Evolutionary conservation across 2,797 vertebrate species (phyloP), one percentile per base, ranked within the genome.

Genomic region (Chloroceryle inda): DNA sequence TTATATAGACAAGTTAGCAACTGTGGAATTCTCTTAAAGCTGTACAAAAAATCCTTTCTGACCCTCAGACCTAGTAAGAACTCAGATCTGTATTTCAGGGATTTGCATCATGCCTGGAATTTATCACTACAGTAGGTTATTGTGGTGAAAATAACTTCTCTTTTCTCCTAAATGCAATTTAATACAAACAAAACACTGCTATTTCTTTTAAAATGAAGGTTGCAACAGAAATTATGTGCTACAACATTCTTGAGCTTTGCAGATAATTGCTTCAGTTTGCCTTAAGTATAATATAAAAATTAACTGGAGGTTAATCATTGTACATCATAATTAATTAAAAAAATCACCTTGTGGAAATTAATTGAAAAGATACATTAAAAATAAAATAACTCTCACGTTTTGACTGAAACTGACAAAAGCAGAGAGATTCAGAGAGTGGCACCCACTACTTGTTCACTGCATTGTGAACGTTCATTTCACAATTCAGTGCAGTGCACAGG

Each of bases 291-390:
- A 61, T 17, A 58, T 42, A 72, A 78, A 83, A 71, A 53, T 56
- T 33, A 69, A 56, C 44, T 71, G 22, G 63, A 85, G 50, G 53
- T 33, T 90, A 94, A 90, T 81, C 73, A 66, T 88, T 94, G 92
- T 63, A 38, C 31, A 44, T 52, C 35, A 58, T 10, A 31, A 26
- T 62, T 71, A 9, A 40, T 52, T 35, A 37, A 37, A 37, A 73
- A 76, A 40, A 37, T 47, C 13, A 15, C 67, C 67, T 45, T 20
- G 19, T 71, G 83, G 78, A 91, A 84, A 59, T 66, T 45, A 89
- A 89, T 72, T 68, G 53, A 53, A 92, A 84, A 80, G 56, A 61
- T 18, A 55, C 38, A 64, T 88, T 94, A 92, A 94, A 92, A 94
- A 80, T 64, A 76, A 94, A 88, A 59, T 53, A 64, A 55, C 82